Percentiles rank a stretch among this genome's conserved stretches.
phyloP scores from a whole-genome alignment of 2,113 vertebrate species.

The Bos indicus region DNA sequence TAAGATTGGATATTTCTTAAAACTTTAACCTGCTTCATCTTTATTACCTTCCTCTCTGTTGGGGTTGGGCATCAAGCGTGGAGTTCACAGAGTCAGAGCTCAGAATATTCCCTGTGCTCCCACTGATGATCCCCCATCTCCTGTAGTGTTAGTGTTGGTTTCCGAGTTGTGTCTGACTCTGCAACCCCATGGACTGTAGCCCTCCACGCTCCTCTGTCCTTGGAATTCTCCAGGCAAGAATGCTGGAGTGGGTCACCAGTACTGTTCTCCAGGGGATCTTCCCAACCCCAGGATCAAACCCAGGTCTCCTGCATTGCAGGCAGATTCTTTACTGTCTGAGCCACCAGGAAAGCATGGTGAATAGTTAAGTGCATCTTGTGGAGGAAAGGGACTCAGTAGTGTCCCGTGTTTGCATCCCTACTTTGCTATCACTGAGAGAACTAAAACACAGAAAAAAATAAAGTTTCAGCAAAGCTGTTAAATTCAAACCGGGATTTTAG shows the following conservation, averaged over 20 bases:
- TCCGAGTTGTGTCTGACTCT: neutral
- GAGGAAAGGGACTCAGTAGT: neutral
- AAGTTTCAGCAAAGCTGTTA: neutral
- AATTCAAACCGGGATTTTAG: neutral
- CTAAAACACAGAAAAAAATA: neutral
- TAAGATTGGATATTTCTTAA: neutral
- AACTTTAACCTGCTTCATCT: neutral
- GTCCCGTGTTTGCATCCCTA: neutral
- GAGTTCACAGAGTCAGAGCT: neutral
- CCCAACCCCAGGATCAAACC: neutral
- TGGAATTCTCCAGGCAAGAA: neutral
- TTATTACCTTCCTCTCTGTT: neutral
- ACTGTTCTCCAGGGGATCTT: neutral
- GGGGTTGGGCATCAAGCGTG: neutral
- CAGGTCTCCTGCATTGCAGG: neutral
- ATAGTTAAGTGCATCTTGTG: neutral
- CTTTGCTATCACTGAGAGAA: neutral
- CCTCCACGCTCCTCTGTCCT: neutral
- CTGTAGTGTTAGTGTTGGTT: neutral
- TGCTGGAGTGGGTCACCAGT: neutral
- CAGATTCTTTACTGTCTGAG: neutral
- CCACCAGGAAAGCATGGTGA: neutral
- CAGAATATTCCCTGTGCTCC: accelerated
- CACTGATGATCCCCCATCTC: accelerated
- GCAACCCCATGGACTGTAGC: neutral